Percentiles rank a stretch among this genome's conserved stretches.
phyloP scores from a whole-genome alignment of 2,888 invertebrate genomes.

The Caradrina kadenii region DNA sequence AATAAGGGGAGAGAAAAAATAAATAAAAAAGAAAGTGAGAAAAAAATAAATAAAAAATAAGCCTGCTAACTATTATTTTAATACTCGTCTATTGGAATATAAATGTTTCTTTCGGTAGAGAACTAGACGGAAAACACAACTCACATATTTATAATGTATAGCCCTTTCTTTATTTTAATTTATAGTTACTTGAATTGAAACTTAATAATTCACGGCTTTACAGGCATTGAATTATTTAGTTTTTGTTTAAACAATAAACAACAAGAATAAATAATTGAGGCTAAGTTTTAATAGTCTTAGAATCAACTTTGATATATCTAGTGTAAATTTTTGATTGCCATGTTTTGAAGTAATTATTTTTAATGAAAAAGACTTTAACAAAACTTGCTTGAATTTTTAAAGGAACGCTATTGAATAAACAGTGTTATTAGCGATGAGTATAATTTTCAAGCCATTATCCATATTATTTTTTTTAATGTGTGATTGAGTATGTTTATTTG shows the following conservation, averaged over 20 bases:
- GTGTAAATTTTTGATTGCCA: conserved; percentile 30
- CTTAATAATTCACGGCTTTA: conserved; percentile 17
- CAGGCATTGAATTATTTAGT: background rate
- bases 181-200: conserved; percentile 5
- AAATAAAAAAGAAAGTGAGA: no score
- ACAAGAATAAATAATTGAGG: conserved; percentile 8
- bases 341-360: conserved; percentile 39
- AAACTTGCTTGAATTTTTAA: conserved; percentile 2
- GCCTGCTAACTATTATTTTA: no score
- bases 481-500: no score
- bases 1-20: no score
- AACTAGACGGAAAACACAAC: no score
- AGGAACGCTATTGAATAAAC: background rate
- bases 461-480: no score
- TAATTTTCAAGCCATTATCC: conserved; percentile 4
- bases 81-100: no score
- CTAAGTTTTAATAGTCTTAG: conserved; percentile 33
- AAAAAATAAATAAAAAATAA: no score
- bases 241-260: background rate
- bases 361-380: conserved; percentile 35
- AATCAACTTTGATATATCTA: conserved; percentile 18
- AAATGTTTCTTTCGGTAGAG: no score
- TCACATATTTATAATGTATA: no score
- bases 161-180: background rate
- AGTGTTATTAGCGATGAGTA: background rate